Percentiles rank a stretch among this genome's conserved stretches.
Evolutionary conservation across 2,888 invertebrate genomes (phyloP).

Genomic region (Encarsia formosa): DNA sequence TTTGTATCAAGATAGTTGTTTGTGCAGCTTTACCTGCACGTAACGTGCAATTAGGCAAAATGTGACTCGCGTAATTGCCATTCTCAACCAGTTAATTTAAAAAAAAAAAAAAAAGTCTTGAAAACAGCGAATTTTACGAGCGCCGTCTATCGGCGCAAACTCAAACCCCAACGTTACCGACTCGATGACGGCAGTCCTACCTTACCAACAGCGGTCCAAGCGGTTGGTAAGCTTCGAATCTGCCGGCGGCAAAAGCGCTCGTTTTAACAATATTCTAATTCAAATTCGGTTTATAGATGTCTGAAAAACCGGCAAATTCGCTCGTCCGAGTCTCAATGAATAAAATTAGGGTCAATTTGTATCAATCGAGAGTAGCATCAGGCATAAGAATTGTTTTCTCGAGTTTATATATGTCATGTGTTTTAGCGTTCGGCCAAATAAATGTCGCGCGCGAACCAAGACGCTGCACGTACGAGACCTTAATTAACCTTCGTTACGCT

Average conservation of each 20-base stretch:
- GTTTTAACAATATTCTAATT: not conserved
- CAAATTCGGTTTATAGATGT: too few relatives aligned
- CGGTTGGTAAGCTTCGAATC: not conserved
- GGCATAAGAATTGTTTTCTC: too few relatives aligned
- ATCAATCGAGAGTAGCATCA: conserved; percentile 32
- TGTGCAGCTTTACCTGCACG: not conserved
- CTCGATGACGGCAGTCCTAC: not conserved
- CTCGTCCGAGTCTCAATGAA: conserved; percentile 1
- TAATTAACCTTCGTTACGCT: conserved; percentile 26
- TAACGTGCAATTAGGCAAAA: conserved; percentile 6
- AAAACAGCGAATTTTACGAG: too few relatives aligned
- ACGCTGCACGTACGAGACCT: not conserved
- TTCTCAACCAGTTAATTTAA: conserved; percentile 2
- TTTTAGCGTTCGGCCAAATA: not conserved
- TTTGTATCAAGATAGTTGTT: conserved; percentile 9
- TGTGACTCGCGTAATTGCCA: conserved; percentile 18
- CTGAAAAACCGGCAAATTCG: not conserved
- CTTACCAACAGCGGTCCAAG: not conserved
- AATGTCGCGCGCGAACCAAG: not conserved
- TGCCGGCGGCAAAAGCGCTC: not conserved
- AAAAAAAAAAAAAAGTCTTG: too few relatives aligned
- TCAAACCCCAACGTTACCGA: not conserved
- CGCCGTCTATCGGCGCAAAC: not conserved
- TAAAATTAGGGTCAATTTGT: conserved; percentile 41
- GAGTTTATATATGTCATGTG: too few relatives aligned